Percentiles rank a stretch among this genome's conserved stretches.
Evolutionary conservation across 2,797 vertebrate species (phyloP).

Genomic region (Ctenopoma kingsleyae): DNA sequence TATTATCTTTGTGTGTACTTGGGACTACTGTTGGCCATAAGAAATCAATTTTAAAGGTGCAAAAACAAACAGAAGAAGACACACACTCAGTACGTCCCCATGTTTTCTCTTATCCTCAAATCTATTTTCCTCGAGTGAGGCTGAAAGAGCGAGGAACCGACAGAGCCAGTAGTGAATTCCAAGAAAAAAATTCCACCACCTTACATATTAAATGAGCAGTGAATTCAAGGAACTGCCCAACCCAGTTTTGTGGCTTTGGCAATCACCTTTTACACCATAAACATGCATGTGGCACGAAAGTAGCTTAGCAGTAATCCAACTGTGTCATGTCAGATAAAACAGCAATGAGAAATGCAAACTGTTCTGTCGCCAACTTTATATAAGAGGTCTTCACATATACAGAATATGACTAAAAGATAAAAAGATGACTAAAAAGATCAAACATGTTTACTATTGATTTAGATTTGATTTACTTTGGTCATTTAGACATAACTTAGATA

Average conservation of each 20-base stretch:
- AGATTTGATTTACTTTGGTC: slow-evolving; percentile 17
- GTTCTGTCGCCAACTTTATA: not conserved
- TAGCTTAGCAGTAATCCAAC: slow-evolving; percentile 4
- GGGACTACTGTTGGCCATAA: slow-evolving; percentile 3
- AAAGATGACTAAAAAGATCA: not conserved
- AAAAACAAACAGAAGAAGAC: slow-evolving; percentile 15
- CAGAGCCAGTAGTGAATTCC: slow-evolving; percentile 18
- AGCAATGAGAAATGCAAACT: not conserved
- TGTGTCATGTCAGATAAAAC: not conserved
- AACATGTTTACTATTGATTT: slow-evolving; percentile 1
- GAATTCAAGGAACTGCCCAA: slow-evolving; percentile 46
- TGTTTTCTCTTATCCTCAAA: slow-evolving; percentile 4
- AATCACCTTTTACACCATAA: slow-evolving; percentile 22
- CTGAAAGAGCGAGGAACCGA: not conserved
- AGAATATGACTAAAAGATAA: not conserved
- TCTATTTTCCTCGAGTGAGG: slow-evolving; percentile 12
- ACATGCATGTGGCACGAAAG: slow-evolving; percentile 1
- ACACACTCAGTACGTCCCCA: not conserved
- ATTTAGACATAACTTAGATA: slow-evolving; percentile 45
- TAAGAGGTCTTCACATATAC: not conserved
- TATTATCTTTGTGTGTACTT: not conserved
- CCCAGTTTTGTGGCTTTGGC: slow-evolving; percentile 32
- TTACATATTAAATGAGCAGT: slow-evolving; percentile 25
- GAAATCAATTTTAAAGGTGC: slow-evolving; percentile 3
- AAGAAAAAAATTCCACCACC: slow-evolving; percentile 10